Percentiles rank a stretch among this genome's conserved stretches.
These are phyloP conservation scores for Troides aeacus DNA, from an alignment of 2,888 invertebrate species.

Conservation along the genomic window DNA sequence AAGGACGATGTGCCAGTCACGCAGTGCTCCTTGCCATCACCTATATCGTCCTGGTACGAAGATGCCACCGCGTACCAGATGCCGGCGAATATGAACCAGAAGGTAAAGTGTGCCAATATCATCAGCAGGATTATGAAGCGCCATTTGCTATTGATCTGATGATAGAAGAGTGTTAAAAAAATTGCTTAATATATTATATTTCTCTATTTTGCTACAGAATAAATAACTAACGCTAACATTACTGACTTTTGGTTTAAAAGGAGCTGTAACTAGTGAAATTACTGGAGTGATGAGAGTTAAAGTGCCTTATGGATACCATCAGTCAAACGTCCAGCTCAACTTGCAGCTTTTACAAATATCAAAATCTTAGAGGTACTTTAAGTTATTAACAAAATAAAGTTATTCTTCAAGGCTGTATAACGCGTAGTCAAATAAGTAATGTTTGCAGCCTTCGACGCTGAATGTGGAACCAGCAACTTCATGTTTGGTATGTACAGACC, in stretches of 20 bases:
- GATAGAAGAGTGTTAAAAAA: neutral
- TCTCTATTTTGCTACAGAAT: too few relatives aligned
- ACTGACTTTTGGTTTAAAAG: too few relatives aligned
- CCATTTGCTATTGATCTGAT: constrained; percentile 86
- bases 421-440: neutral
- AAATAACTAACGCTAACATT: too few relatives aligned
- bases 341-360: too few relatives aligned
- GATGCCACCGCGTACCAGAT: constrained; percentile 86
- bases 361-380: neutral
- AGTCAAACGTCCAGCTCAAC: too few relatives aligned
- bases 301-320: too few relatives aligned
- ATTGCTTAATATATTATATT: too few relatives aligned
- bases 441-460: neutral
- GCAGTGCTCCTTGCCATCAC: constrained; percentile 81
- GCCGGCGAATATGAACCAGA: constrained; percentile 89
- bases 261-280: too few relatives aligned
- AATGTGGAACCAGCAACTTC: neutral
- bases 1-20: constrained; percentile 82
- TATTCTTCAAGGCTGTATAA: neutral
- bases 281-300: too few relatives aligned
- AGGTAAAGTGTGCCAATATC: constrained; percentile 82
- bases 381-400: neutral
- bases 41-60: constrained; percentile 89
- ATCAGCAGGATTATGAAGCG: constrained; percentile 83
- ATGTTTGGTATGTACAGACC: neutral